Evolutionary conservation across 2,888 invertebrate genomes (phyloP), one percentile per base, ranked within the genome.

Genomic region (Brachynemurus nebulosus): DNA sequence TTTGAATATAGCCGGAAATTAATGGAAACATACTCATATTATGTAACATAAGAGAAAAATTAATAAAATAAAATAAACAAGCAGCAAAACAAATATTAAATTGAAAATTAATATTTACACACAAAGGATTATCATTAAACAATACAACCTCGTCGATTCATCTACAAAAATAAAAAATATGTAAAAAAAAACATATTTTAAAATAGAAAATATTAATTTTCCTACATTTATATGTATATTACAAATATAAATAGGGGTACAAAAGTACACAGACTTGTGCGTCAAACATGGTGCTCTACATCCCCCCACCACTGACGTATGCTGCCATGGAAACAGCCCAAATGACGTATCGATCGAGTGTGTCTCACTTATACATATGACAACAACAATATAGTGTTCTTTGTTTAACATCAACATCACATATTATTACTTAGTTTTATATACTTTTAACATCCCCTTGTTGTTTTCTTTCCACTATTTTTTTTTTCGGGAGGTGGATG

Each of bases 251-350:
- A 60, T 61, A 58, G 55, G 53, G 55, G 55, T 49, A 46, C 44
- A 49, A 53, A 19, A 21, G 34, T 19, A 54, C 48, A 47, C 30
- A 30, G 30, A 12, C 30, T n/a, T 30, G 30, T 30, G 30, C 30
- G 30, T 30, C 30, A 30, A 30, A 30, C 14, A 30, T 30, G 14
- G n/a, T 12, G 4, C 4, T 30, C 4, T 30, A 27, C 27, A 30
- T 27, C 14, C 20, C 14, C 27, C 20, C 12, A 18, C 20, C 16
- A 14, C 16, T 25, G 45, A 40, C 38, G 39, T 62, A 60, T 64
- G 66, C 64, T 67, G 59, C 66, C 66, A 67, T 67, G 66, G 67
- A 62, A 66, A 67, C 66, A 65, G 65, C 63, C 64, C 65, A 67
- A 67, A 67, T 67, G 66, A 67, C 63, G 66, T 66, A 67, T 67